Evolutionary conservation across 2,888 invertebrate species (phyloP).

Genomic region (Hermaeophaga mercurialis): DNA sequence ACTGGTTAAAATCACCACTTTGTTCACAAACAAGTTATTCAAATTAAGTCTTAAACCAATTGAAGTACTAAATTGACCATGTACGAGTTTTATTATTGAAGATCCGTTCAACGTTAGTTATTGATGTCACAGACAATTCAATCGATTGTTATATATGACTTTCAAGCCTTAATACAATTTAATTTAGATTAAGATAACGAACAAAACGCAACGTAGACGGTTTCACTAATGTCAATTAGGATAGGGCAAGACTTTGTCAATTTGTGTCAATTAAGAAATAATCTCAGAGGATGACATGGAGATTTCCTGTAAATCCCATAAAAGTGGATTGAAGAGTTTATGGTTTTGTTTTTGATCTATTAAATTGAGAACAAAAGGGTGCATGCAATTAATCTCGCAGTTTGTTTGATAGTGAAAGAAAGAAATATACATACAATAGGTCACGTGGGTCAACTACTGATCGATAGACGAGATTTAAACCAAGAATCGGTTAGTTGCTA

Average conservation of each 20-base stretch:
- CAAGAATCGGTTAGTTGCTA: too few relatives aligned
- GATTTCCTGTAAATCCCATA: too few relatives aligned
- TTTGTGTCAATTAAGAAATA: neutral
- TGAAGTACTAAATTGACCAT: neutral
- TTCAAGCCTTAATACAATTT: neutral
- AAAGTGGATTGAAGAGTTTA: too few relatives aligned
- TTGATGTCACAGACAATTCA: constrained; percentile 5
- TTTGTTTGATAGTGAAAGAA: too few relatives aligned
- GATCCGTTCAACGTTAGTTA: constrained; percentile 17
- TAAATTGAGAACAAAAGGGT: too few relatives aligned
- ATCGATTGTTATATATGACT: neutral
- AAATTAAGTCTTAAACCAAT: neutral
- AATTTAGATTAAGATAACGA: constrained; percentile 5
- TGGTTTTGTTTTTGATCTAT: too few relatives aligned
- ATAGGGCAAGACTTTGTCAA: neutral
- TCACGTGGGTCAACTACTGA: too few relatives aligned
- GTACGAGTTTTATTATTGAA: neutral
- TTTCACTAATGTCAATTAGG: neutral
- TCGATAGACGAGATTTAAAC: too few relatives aligned
- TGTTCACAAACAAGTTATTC: neutral
- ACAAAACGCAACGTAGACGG: neutral
- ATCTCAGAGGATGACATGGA: too few relatives aligned
- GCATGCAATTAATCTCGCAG: too few relatives aligned
- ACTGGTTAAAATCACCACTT: neutral
- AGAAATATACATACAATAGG: too few relatives aligned